phyloP scores from a whole-genome alignment of 2,797 vertebrate genomes.

The Lepus townsendii region DNA sequence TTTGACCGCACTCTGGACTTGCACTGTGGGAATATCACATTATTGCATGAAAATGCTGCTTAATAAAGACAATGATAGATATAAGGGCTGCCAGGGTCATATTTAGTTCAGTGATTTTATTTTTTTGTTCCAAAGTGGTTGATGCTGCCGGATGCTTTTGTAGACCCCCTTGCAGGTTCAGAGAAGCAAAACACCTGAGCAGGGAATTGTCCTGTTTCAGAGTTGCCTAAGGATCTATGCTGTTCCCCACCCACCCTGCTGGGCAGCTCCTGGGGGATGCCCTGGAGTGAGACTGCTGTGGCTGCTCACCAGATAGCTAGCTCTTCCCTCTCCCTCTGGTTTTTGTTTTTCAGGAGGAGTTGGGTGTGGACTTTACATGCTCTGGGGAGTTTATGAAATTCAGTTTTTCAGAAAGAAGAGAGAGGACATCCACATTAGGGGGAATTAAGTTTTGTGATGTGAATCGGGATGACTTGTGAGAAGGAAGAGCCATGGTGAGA shows the following conservation, averaged over 20 bases:
- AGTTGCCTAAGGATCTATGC: neutral
- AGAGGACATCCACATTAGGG: neutral
- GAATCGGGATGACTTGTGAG: neutral
- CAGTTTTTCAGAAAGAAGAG: constrained; percentile 47
- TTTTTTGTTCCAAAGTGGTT: constrained; percentile 14
- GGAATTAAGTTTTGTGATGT: neutral
- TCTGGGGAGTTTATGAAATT: constrained; percentile 21
- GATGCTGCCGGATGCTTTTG: neutral
- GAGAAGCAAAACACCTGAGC: neutral
- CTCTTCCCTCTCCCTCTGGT: neutral
- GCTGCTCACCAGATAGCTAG: neutral
- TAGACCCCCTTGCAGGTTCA: neutral
- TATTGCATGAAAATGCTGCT: neutral
- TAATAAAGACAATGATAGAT: neutral
- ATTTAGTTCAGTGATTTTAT: constrained; percentile 17
- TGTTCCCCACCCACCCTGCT: neutral
- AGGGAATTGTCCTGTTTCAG: neutral
- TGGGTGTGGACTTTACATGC: neutral
- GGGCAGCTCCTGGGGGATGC: neutral
- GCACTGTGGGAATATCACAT: neutral
- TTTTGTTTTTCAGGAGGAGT: neutral
- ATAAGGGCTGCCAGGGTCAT: neutral
- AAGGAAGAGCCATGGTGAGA: neutral
- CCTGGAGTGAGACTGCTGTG: neutral
- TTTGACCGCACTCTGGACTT: neutral